Evolutionary conservation across 2,888 invertebrate species (phyloP), one percentile per base, ranked within the genome.

Genomic region (Spodoptera picta): DNA sequence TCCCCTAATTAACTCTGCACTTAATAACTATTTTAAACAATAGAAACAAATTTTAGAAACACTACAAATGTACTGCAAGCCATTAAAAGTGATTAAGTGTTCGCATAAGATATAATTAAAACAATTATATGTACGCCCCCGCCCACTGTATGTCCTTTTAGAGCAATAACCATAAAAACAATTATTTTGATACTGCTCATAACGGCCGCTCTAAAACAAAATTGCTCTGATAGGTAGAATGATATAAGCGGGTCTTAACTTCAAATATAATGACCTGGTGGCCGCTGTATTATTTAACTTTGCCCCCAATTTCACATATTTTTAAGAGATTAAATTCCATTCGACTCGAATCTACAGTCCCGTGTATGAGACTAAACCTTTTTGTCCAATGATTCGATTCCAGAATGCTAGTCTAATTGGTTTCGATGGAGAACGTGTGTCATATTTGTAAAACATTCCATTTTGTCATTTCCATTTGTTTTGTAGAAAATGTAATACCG

Each of bases 141-240:
- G 49, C n/a, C 60, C 55, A 60, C 57, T 60, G 53, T 23, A 47
- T 72, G 69, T 69, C 72, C 60, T 73, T 68, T 73, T 58, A 58
- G 41, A 54, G 49, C 45, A 49, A 70, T 74, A 67, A 70, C 52
- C 62, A 55, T 74, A 70, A 74, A 74, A 70, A 63, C 62, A 62
- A 73, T 73, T 62, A 73, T 73, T 73, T 73, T 66, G 70, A 63
- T 70, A 55, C 66, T 60, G 60, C 67, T 52, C 75, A 59, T 73
- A 73, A 75, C 53, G 67, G 52, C 44, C 45, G 62, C 67, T 64
- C 72, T 73, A 63, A 67, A 74, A 51, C 66, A 62, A 66, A 74
- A 73, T 74, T 62, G 54, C 44, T 60, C 42, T 66, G 75, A 70
- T 75, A 73, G 64, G 60, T 70, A 51, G 59, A 62, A 55, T 58